Evolutionary conservation across 2,797 vertebrate genomes (phyloP).

Genomic region (Cyclura pinguis): DNA sequence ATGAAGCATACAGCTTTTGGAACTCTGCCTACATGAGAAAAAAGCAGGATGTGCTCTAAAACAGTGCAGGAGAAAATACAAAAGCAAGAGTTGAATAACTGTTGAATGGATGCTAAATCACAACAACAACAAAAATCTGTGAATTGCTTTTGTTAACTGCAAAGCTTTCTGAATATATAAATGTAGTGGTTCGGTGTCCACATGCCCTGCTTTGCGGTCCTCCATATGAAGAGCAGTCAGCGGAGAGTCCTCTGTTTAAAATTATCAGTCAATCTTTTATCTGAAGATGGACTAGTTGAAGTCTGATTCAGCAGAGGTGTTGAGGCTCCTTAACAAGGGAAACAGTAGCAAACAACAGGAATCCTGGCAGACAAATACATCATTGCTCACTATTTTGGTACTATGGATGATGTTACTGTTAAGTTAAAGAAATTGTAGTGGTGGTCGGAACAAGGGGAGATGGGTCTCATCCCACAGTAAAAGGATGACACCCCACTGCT

Average conservation of each 20-base stretch:
- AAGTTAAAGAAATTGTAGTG: neutral
- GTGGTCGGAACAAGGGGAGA: no score
- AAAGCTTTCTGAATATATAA: conserved; percentile 27
- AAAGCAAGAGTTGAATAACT: conserved; percentile 23
- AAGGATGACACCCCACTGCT: no score
- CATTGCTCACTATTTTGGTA: neutral
- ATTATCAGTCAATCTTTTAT: neutral
- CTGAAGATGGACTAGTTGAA: neutral
- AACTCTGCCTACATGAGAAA: conserved; percentile 31
- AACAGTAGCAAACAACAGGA: neutral
- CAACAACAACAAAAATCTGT: neutral
- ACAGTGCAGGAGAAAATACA: neutral
- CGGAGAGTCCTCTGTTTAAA: no score
- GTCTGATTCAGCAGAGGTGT: neutral
- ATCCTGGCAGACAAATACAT: neutral
- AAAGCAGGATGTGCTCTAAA: conserved; percentile 19
- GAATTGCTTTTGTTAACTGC: neutral
- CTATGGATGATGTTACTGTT: neutral
- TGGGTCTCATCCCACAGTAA: no score
- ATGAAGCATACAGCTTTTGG: conserved; percentile 7
- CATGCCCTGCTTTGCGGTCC: neutral
- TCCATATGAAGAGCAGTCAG: neutral
- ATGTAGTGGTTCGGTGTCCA: neutral
- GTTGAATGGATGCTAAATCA: neutral
- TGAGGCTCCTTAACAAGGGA: neutral